A percentile compares a stretch with the other conserved stretches of the same genome.
Conservation (phyloP, 2,888 invertebrate genomes). For the Drosophila histrio region DNA sequence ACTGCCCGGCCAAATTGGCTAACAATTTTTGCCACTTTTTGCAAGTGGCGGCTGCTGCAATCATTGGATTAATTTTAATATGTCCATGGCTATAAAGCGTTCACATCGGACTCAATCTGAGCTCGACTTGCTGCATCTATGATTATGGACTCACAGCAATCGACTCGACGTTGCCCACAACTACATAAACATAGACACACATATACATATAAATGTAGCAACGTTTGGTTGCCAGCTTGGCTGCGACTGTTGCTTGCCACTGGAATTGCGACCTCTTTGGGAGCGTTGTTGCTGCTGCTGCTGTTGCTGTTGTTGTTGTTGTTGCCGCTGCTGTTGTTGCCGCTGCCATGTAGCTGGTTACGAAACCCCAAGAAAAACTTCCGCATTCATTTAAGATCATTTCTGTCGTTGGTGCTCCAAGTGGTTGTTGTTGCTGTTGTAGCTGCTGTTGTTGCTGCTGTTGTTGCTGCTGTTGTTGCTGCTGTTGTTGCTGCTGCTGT, state of each 20-base stretch:
- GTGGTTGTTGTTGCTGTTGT: slow-evolving; percentile 45
- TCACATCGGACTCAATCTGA: slow-evolving; percentile 61
- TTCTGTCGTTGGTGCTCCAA: slow-evolving; percentile 81
- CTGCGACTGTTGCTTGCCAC: slow-evolving; percentile 64
- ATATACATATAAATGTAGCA: slow-evolving; percentile 69
- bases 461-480: slow-evolving; percentile 45
- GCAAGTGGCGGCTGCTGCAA: slow-evolving; percentile 62
- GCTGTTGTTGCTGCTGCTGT: slow-evolving; percentile 46
- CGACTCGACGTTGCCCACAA: slow-evolving; percentile 54
- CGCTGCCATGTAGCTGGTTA: slow-evolving; percentile 78
- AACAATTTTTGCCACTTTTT: slow-evolving; percentile 64
- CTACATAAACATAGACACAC: slow-evolving; percentile 25
- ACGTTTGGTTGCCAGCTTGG: slow-evolving; percentile 61
- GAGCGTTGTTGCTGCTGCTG: slow-evolving; percentile 53
- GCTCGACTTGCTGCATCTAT: slow-evolving; percentile 71
- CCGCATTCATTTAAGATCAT: slow-evolving; percentile 84
- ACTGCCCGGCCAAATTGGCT: slow-evolving; percentile 63
- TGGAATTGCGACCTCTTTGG: slow-evolving; percentile 79
- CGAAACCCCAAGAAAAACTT: slow-evolving; percentile 84
- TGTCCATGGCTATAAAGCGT: slow-evolving; percentile 74
- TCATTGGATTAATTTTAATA: slow-evolving; percentile 81
- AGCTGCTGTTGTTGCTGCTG: too few relatives aligned
- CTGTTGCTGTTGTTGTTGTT: slow-evolving; percentile 36
- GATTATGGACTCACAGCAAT: slow-evolving; percentile 78
- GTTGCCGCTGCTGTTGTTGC: slow-evolving; percentile 39